phyloP scores from a whole-genome alignment of 2,797 vertebrate species.

The Leptodactylus fallax region DNA sequence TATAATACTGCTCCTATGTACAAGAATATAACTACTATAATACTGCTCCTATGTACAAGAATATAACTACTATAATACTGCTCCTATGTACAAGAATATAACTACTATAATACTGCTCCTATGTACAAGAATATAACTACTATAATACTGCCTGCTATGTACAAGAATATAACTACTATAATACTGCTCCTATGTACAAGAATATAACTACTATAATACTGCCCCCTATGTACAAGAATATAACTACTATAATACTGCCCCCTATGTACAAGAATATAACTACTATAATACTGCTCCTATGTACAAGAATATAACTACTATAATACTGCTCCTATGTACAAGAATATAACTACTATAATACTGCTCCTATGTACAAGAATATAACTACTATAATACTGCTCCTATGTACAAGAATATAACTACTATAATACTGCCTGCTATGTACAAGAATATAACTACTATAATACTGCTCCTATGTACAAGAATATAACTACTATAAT shows the following conservation, averaged over 20 bases:
- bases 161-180: constrained; percentile 9
- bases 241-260: neutral
- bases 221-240: neutral
- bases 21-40: constrained; percentile 13
- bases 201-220: neutral
- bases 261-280: neutral
- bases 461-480: constrained; percentile 4
- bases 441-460: constrained; percentile 19
- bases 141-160: neutral
- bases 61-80: constrained; percentile 21
- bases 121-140: constrained; percentile 6
- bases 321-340: neutral
- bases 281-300: neutral
- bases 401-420: constrained; percentile 2
- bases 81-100: constrained; percentile 27
- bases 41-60: neutral
- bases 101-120: constrained; percentile 16
- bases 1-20: constrained; percentile 13
- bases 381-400: neutral
- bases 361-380: neutral
- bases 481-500: constrained; percentile 21
- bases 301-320: neutral
- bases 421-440: neutral
- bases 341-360: constrained; percentile 7
- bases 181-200: neutral